phyloP scores from a whole-genome alignment of 2,888 invertebrate genomes.

The Allygus modestus region DNA sequence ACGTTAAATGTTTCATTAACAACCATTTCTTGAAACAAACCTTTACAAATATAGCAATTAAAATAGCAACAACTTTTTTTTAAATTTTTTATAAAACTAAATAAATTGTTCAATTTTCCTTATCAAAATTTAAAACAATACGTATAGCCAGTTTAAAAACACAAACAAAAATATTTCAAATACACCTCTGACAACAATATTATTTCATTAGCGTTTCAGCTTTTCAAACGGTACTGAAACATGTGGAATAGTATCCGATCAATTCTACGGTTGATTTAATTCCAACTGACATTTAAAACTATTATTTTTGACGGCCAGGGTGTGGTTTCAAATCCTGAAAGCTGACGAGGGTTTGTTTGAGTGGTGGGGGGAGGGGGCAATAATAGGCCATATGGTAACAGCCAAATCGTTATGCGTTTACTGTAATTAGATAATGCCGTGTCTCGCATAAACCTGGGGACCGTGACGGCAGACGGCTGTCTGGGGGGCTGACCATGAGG shows the following conservation, averaged over 20 bases:
- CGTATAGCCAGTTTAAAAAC: too few relatives aligned
- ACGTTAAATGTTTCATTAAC: too few relatives aligned
- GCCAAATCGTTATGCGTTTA: constrained; percentile 40
- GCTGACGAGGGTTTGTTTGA: constrained; percentile 18
- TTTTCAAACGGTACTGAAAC: too few relatives aligned
- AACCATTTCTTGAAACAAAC: too few relatives aligned
- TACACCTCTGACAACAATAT: too few relatives aligned
- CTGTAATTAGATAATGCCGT: constrained; percentile 45
- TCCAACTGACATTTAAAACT: neutral
- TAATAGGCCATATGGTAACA: constrained; percentile 49
- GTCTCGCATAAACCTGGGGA: neutral
- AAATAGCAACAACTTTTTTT: too few relatives aligned
- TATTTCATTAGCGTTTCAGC: too few relatives aligned
- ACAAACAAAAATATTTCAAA: too few relatives aligned
- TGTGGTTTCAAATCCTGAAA: neutral
- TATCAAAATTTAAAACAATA: too few relatives aligned
- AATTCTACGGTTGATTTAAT: neutral
- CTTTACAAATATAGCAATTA: too few relatives aligned
- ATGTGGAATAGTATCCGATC: neutral
- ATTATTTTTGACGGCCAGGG: neutral
- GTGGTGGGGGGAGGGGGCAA: neutral
- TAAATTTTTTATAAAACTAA: too few relatives aligned
- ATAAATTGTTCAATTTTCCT: too few relatives aligned
- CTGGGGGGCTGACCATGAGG: neutral
- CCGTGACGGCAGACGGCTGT: constrained; percentile 7